Base-by-base conservation (phyloP, 2,797 vertebrate genomes). In the Cryptoblepharus egeriae region DNA sequence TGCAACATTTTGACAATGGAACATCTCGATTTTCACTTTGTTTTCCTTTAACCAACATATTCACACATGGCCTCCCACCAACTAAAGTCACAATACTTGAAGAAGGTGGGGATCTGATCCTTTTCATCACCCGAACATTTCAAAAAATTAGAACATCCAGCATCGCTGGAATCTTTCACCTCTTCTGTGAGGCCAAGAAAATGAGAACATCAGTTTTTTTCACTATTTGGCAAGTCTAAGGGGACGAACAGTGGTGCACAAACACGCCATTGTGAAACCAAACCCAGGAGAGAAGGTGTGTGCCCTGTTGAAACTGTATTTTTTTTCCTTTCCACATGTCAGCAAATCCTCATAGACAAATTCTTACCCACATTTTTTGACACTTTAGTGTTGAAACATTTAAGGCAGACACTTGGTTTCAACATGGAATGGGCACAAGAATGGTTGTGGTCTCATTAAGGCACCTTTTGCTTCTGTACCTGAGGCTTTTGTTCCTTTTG, bases 191-290 rank as follows among this genome's bases (percentile, higher is more conserved):
- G 74, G 69, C 68, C 64, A 86, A 11, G 28, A 79, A 84, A 89
- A 37, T 22, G 63, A 52, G 81, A 86, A 78, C 81, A 55, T 15
- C 55, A 69, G 20, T 91, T 85, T 89, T 85, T 89, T 63, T 87
- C 81, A 61, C n/a, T n/a, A 49, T 57, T 88, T 32, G 69, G 87
- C 87, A 79, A 82, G 30, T 85, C 73, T 78, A 75, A 55, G 15
- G 85, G 72, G 26, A 73, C 61, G 75, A 89, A 81, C 9, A 79
- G 73, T 83, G 81, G 37, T 4, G 4, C 79, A 82, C 10, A 7
- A 32, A 82, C 75, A 73, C 39, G 24, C 73, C 64, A 0, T 0
- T 72, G 81, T 32, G 68, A 32, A 42, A 45, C 63, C 76, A 77
- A 72, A 70, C 15, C 70, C 73, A 81, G 65, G 75, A 39, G 22